phyloP scores from a whole-genome alignment of 2,113 vertebrate genomes.

The Synodontis membranacea region DNA sequence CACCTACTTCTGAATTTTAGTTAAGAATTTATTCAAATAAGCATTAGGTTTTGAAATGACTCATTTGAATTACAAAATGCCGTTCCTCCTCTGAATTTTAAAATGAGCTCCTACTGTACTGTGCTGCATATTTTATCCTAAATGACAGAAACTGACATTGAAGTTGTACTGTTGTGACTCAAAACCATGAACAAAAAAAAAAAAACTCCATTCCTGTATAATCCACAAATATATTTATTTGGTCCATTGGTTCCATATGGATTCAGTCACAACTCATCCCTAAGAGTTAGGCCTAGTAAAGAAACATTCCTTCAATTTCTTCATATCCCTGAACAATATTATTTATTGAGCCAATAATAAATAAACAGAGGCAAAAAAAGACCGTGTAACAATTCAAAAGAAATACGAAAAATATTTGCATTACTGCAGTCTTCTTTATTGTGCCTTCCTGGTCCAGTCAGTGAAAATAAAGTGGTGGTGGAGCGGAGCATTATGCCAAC shows the following conservation, averaged over 20 bases:
- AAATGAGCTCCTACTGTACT: not conserved
- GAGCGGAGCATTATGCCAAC: not conserved
- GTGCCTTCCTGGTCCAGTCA: not conserved
- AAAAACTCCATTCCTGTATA: not conserved
- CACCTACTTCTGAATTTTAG: not conserved
- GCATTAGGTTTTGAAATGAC: not conserved
- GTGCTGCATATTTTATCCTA: not conserved
- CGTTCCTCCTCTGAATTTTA: not conserved
- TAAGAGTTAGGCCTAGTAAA: not conserved
- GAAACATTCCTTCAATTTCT: not conserved
- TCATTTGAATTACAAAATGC: conserved; percentile 15
- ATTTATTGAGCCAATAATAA: not conserved
- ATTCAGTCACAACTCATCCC: not conserved
- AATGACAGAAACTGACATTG: not conserved
- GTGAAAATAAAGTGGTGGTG: not conserved
- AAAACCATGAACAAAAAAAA: not conserved
- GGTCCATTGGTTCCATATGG: not conserved
- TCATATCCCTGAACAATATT: not conserved
- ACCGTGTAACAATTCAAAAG: not conserved
- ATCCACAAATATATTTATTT: not conserved
- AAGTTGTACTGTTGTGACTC: not conserved
- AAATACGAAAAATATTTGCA: not conserved
- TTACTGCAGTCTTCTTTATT: not conserved
- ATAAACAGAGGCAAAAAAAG: too few relatives aligned
- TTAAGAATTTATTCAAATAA: conserved; percentile 1